A percentile compares a stretch with the other conserved stretches of the same genome.
Conservation (phyloP, 1,140 invertebrate species). For the Colletes gigas region DNA sequence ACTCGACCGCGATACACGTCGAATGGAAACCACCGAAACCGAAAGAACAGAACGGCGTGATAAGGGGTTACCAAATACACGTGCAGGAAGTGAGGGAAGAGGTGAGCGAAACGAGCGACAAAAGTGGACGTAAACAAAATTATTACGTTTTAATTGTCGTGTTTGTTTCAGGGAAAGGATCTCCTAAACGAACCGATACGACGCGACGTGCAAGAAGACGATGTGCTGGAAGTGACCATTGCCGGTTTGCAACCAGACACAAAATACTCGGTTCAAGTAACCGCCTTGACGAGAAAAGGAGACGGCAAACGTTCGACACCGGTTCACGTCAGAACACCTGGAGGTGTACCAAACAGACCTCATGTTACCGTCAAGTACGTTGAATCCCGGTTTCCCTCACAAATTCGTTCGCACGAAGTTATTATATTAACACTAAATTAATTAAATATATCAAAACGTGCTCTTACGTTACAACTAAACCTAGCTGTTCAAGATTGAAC, state of each 20-base stretch:
- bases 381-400: not conserved
- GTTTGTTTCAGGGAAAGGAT: conserved; percentile 86
- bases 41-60: conserved; percentile 97
- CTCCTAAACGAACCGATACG: conserved; percentile 91
- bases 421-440: too few relatives aligned
- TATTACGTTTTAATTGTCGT: not conserved
- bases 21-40: conserved; percentile 94
- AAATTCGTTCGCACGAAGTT: too few relatives aligned
- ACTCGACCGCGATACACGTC: conserved; percentile 96
- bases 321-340: conserved; percentile 92
- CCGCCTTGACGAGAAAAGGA: conserved; percentile 95
- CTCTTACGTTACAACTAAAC: too few relatives aligned
- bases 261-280: conserved; percentile 94
- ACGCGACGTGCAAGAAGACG: conserved; percentile 91
- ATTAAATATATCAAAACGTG: too few relatives aligned
- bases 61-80: conserved; percentile 97
- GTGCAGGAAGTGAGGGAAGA: conserved; percentile 94
- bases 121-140: not conserved
- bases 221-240: conserved; percentile 90
- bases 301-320: conserved; percentile 94
- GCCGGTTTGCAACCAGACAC: conserved; percentile 96
- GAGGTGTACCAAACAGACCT: conserved; percentile 95
- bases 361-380: conserved; percentile 90
- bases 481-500: too few relatives aligned
- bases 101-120: conserved; percentile 78